Evolutionary conservation across 2,888 invertebrate species (phyloP).

Genomic region (Epistrophella euchroma): DNA sequence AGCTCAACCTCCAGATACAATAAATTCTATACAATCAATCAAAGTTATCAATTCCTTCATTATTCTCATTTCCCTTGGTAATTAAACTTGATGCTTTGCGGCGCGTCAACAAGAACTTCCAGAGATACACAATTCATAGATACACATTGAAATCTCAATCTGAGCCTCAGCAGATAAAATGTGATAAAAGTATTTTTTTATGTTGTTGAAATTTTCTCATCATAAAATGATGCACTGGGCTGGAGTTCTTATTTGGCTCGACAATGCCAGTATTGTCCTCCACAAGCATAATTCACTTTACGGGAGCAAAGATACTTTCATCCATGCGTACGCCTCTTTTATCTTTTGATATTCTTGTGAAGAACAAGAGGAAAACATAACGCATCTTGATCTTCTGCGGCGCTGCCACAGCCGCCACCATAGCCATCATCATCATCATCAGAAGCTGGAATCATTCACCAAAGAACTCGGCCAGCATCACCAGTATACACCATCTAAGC

Average conservation of each 20-base stretch:
- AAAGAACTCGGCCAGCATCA: constrained; percentile 56
- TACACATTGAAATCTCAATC: constrained; percentile 71
- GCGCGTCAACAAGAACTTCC: constrained; percentile 62
- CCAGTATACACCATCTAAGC: constrained; percentile 45
- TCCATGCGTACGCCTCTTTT: constrained; percentile 73
- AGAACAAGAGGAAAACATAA: constrained; percentile 49
- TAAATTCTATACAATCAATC: constrained; percentile 72
- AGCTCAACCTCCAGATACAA: constrained; percentile 55
- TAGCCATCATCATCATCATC: constrained; percentile 37
- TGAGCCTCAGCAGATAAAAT: constrained; percentile 41
- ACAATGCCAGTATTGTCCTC: constrained; percentile 68
- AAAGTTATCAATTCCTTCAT: constrained; percentile 61
- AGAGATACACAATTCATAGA: constrained; percentile 43
- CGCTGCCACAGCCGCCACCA: constrained; percentile 5
- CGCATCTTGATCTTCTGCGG: constrained; percentile 36
- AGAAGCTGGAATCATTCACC: constrained; percentile 65
- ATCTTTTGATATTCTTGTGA: constrained; percentile 49
- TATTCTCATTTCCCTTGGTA: constrained; percentile 70
- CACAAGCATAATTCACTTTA: constrained; percentile 69
- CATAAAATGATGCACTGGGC: constrained; percentile 5
- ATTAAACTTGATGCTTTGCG: constrained; percentile 59
- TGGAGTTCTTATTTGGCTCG: constrained; percentile 20
- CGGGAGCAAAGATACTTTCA: constrained; percentile 67
- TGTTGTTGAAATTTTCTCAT: constrained; percentile 55
- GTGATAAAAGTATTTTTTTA: constrained; percentile 53